Evolutionary conservation across 2,888 invertebrate genomes (phyloP).

Genomic region (Drosophila anomelani): DNA sequence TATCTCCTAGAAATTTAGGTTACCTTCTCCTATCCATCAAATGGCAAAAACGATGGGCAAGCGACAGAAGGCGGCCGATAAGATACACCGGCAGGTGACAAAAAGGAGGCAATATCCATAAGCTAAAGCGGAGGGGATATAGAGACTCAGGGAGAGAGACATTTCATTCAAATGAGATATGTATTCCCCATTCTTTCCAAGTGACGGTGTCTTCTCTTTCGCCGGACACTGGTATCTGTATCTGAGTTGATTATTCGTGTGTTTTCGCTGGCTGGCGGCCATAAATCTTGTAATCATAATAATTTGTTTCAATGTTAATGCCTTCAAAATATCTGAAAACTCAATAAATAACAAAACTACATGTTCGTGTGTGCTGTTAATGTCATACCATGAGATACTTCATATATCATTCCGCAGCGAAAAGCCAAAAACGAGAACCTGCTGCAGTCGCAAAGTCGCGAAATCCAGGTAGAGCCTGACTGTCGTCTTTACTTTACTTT

Average conservation of each 20-base stretch:
- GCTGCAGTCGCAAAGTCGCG: slow-evolving; percentile 29
- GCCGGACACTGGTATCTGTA: slow-evolving; percentile 33
- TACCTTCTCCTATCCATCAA: slow-evolving; percentile 60
- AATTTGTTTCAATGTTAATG: slow-evolving; percentile 84
- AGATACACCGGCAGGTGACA: slow-evolving; percentile 13
- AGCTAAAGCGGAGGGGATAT: neutral
- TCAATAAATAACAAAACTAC: slow-evolving; percentile 83
- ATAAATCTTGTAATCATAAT: slow-evolving; percentile 84
- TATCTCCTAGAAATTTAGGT: neutral
- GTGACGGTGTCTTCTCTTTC: slow-evolving; percentile 28
- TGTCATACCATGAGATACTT: slow-evolving; percentile 84
- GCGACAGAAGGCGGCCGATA: slow-evolving; percentile 41
- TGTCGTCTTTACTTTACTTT: slow-evolving; percentile 44
- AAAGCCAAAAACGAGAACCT: slow-evolving; percentile 42
- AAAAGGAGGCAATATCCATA: slow-evolving; percentile 1
- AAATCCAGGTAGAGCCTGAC: slow-evolving; percentile 67
- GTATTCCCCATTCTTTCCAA: neutral
- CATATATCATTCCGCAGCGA: slow-evolving; percentile 80
- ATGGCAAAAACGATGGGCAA: slow-evolving; percentile 54
- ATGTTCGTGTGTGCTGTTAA: slow-evolving; percentile 84
- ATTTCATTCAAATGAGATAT: slow-evolving; percentile 67
- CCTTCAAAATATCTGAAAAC: slow-evolving; percentile 84
- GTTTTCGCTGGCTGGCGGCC: slow-evolving; percentile 68
- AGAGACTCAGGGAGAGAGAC: slow-evolving; percentile 15
- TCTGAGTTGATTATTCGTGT: slow-evolving; percentile 73